Percentiles rank a stretch among this genome's conserved stretches.
Evolutionary conservation across 1,140 invertebrate species (phyloP).

Genomic region (Drosophila punjabiensis): DNA sequence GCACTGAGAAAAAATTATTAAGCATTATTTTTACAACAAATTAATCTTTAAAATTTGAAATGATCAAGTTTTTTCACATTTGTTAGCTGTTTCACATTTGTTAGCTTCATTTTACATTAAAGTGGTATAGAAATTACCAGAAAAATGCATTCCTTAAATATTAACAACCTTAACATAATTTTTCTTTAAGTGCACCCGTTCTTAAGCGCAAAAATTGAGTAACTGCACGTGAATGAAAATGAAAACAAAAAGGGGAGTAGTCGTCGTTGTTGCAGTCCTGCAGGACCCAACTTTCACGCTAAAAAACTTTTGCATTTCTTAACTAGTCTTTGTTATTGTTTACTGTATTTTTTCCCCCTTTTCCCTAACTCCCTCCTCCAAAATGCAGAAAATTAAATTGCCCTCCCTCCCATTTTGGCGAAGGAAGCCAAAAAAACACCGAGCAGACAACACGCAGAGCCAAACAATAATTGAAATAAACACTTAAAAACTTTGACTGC

Average conservation of each 20-base stretch:
- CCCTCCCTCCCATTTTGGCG: conserved; percentile 33
- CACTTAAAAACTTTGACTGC: conserved; percentile 81
- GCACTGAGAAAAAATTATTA: neutral
- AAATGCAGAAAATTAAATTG: conserved; percentile 81
- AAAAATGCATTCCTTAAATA: too few species aligned
- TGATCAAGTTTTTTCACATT: too few species aligned
- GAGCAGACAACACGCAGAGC: conserved; percentile 48
- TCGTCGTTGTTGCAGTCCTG: neutral
- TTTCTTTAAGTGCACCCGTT: conserved; percentile 33
- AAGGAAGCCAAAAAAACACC: conserved; percentile 29
- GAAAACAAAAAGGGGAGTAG: conserved; percentile 66
- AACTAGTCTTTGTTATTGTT: conserved; percentile 83
- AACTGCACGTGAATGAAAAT: conserved; percentile 80
- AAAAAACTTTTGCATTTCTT: conserved; percentile 83
- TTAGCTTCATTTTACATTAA: too few species aligned
- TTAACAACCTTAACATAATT: too few species aligned
- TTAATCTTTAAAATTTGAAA: neutral
- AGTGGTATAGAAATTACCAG: too few species aligned
- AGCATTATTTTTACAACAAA: neutral
- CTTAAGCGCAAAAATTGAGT: conserved; percentile 75
- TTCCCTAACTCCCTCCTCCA: conserved; percentile 32
- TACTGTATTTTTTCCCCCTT: conserved; percentile 33
- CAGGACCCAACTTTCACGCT: conserved; percentile 71
- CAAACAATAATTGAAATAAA: conserved; percentile 84
- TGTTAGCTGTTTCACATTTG: too few species aligned